A percentile compares a stretch with the other conserved stretches of the same genome.
Evolutionary conservation across 2,113 vertebrate species (phyloP).

Genomic region (Menura novaehollandiae): DNA sequence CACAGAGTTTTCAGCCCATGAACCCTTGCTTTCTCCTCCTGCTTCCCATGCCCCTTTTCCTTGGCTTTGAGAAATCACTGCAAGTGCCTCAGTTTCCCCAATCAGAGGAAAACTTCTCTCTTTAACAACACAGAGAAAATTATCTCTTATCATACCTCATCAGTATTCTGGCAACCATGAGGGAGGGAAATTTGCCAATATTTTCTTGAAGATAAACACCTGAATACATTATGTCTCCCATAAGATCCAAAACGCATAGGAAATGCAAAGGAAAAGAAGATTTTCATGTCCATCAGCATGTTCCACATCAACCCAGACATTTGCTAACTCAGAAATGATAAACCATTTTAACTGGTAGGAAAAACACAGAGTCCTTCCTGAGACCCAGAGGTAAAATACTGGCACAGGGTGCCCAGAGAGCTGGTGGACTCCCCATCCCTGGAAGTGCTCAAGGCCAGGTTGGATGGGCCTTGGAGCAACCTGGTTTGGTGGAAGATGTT

Average conservation of each 20-base stretch:
- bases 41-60: not conserved
- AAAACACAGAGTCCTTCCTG: not conserved
- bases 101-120: not conserved
- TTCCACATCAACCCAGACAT: not conserved
- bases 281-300: accelerated
- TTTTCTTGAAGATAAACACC: not conserved
- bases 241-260: not conserved
- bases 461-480: not conserved
- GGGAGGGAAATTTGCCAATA: not conserved
- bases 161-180: not conserved
- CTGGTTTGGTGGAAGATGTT: not conserved
- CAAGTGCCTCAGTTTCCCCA: not conserved
- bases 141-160: not conserved
- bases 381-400: too few relatives aligned
- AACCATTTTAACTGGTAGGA: accelerated
- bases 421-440: not conserved
- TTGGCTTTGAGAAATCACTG: not conserved
- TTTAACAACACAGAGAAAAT: not conserved
- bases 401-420: not conserved
- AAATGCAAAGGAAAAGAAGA: not conserved
- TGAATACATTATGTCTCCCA: accelerated
- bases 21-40: not conserved
- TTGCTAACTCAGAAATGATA: not conserved
- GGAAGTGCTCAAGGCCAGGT: not conserved
- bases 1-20: accelerated